phyloP scores from a whole-genome alignment of 1,140 invertebrate species.

The Macrosteles quadrilineatus region DNA sequence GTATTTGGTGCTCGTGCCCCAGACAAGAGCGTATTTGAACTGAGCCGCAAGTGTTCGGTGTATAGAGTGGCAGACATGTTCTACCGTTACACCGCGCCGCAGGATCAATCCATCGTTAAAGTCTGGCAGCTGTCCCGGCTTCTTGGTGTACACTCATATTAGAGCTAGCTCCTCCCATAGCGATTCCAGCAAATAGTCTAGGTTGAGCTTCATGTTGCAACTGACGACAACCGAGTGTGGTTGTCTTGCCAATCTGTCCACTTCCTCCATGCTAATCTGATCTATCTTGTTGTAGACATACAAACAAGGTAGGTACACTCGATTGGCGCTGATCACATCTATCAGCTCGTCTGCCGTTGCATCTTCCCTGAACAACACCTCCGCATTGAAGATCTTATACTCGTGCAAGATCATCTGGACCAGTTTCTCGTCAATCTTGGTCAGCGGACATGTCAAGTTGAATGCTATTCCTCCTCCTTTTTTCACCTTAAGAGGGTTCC shows the following conservation, averaged over 20 bases:
- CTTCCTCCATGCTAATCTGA: slow-evolving; percentile 99
- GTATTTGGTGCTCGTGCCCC: slow-evolving; percentile 99
- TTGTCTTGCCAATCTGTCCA: slow-evolving; percentile 90
- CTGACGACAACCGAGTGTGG: slow-evolving; percentile 94
- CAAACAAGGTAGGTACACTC: slow-evolving; percentile 95
- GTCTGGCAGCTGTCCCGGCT: slow-evolving; percentile 94
- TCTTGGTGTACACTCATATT: slow-evolving; percentile 98
- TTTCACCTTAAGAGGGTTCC: too few species aligned
- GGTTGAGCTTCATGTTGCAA: slow-evolving; percentile 99
- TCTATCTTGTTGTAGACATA: slow-evolving; percentile 99
- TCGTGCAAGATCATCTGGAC: slow-evolving; percentile 98
- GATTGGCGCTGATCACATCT: slow-evolving; percentile 97
- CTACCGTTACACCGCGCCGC: slow-evolving; percentile 85
- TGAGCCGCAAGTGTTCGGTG: slow-evolving; percentile 89
- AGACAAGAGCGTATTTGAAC: slow-evolving; percentile 97
- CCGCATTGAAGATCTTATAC: slow-evolving; percentile 99
- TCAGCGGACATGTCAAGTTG: slow-evolving; percentile 92
- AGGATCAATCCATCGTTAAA: slow-evolving; percentile 94
- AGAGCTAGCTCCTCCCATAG: slow-evolving; percentile 94
- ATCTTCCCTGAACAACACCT: slow-evolving; percentile 96
- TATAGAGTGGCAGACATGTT: slow-evolving; percentile 97
- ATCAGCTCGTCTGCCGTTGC: slow-evolving; percentile 96
- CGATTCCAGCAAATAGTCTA: slow-evolving; percentile 91
- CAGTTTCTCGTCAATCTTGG: slow-evolving; percentile 95
- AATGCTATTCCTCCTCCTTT: slow-evolving; percentile 99